Percentiles rank a stretch among this genome's conserved stretches.
Evolutionary conservation across 2,797 vertebrate species (phyloP).

Genomic region (Cercopithecus diana): DNA sequence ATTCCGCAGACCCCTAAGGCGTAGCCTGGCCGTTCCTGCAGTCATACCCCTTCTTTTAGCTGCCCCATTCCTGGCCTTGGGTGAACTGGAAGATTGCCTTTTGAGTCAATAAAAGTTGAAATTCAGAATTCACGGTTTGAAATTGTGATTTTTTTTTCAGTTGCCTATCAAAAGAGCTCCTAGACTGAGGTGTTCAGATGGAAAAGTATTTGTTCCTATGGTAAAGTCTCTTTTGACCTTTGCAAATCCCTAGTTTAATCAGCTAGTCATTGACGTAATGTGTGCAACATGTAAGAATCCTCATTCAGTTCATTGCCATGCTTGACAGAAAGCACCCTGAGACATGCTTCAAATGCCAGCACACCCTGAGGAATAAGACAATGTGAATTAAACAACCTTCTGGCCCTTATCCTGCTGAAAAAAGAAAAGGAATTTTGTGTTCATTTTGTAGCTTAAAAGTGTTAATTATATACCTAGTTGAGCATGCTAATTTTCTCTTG

Average conservation of each 20-base stretch:
- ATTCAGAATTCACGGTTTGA: neutral
- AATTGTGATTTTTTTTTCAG: neutral
- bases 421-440: neutral
- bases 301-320: constrained; percentile 42
- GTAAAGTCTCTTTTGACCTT: constrained; percentile 58
- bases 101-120: neutral
- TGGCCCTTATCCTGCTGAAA: constrained; percentile 10
- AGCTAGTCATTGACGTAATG: constrained; percentile 46
- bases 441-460: constrained; percentile 39
- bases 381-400: constrained; percentile 47
- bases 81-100: neutral
- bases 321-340: neutral
- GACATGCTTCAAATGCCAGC: neutral
- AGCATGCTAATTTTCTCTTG: constrained; percentile 53
- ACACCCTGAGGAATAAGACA: constrained; percentile 37
- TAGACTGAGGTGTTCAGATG: neutral
- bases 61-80: neutral
- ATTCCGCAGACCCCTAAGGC: neutral
- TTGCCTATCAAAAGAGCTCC: neutral
- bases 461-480: constrained; percentile 30
- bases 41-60: no score
- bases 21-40: accelerated
- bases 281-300: neutral
- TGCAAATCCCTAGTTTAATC: constrained; percentile 47
- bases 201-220: constrained; percentile 43